These are phyloP conservation scores for Prosopocoilus inquinatus DNA, from an alignment of 2,888 invertebrate species.

Conservation along the genomic window DNA sequence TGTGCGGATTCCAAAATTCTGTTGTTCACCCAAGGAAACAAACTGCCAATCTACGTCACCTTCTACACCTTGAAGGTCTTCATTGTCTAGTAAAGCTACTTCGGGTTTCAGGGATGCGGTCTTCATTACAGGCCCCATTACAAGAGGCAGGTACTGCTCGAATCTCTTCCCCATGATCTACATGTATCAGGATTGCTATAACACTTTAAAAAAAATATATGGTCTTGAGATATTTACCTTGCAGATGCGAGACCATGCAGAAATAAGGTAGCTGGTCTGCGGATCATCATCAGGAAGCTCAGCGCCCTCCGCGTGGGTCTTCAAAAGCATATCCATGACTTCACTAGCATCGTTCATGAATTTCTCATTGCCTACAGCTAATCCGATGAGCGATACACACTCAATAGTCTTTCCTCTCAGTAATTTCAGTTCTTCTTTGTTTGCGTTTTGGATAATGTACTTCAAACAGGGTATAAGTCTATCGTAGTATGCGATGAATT, in stretches of 20 bases:
- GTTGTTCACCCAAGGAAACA: constrained; percentile 89
- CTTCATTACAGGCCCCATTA: constrained; percentile 93
- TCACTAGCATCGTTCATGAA: constrained; percentile 91
- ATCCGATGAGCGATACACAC: constrained; percentile 96
- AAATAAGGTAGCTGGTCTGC: constrained; percentile 95
- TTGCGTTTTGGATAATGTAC: constrained; percentile 94
- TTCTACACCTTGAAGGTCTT: constrained; percentile 79
- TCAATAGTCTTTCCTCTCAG: constrained; percentile 96
- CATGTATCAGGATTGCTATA: constrained; percentile 8
- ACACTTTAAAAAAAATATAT: background rate
- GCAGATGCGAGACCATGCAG: constrained; percentile 99
- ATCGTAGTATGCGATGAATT: constrained; percentile 93
- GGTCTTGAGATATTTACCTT: constrained; percentile 53
- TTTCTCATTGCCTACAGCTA: constrained; percentile 79
- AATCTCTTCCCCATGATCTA: constrained; percentile 70
- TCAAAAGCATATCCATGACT: constrained; percentile 91
- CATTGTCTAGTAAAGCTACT: constrained; percentile 85
- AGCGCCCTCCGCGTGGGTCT: constrained; percentile 77
- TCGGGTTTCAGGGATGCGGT: constrained; percentile 93
- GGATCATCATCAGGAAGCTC: constrained; percentile 93
- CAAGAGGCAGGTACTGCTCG: constrained; percentile 87
- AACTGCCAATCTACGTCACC: constrained; percentile 92
- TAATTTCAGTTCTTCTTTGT: constrained; percentile 81
- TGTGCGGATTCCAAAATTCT: constrained; percentile 92
- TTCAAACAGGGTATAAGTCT: constrained; percentile 91